Base-by-base conservation (phyloP, 2,113 vertebrate species). In the Larimichthys crocea region DNA sequence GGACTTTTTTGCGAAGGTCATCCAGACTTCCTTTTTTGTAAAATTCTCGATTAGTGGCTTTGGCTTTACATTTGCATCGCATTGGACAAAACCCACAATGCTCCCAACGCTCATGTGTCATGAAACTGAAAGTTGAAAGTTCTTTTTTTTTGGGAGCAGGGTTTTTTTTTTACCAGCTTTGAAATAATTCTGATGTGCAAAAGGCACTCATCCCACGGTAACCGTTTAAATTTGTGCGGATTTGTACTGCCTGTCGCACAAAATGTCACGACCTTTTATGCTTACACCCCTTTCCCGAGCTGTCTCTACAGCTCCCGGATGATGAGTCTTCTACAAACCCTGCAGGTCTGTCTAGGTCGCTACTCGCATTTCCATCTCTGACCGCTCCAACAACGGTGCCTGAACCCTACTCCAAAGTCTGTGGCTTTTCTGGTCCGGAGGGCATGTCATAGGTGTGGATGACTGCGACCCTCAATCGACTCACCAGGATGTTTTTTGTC, bases 231-330 rank as follows among this genome's bases (percentile, higher is more conserved):
- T 46, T 46, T 46, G 4, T n/a, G 8, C 22, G 5, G 76, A 29
- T 55, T 6, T 79, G 31, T 79, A n/a, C n/a, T 55, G 8, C n/a
- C n/a, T 44, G 11, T 62, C 35, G 44, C 65, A 53, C 65, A 53
- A 10, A 20, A 62, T 62, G 66, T 79, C 76, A 22, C 16, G 1
- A 3, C 12, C 9, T 14, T 79, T 42, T n/a, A 53, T 16, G 11
- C 26, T 52, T n/a, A n/a, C n/a, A 20, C 49, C 24, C 24, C n/a
- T n/a, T n/a, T 55, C 24, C 48, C 63, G 19, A 71, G 46, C 57
- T 26, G 48, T 63, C 49, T 48, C 19, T 24, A 31, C 76, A 56
- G 57, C 48, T 40, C 26, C 42, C 26, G 8, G 3, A 24, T 40
- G 3, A 24, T 40, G 42, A 52, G 4, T 60, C 24, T 22, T 26